These are phyloP conservation scores for Eupeodes luniger DNA, from an alignment of 2,888 invertebrate species.

Conservation along the genomic window DNA sequence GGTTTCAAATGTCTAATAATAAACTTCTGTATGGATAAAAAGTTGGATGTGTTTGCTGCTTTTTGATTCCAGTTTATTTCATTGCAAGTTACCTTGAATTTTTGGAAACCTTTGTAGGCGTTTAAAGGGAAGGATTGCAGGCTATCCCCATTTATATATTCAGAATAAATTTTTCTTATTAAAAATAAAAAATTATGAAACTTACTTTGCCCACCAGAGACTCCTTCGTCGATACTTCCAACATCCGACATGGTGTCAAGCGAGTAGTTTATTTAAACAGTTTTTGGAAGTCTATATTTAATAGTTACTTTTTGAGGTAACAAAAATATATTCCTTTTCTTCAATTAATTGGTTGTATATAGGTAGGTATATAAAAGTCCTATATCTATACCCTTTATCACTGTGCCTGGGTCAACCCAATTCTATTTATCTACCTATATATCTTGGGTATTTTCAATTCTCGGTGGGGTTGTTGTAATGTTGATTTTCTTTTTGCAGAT, in stretches of 20 bases:
- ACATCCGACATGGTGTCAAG: constrained; percentile 88
- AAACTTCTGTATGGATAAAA: background rate
- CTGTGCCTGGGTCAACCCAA: constrained; percentile 34
- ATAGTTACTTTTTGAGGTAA: background rate
- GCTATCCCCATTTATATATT: background rate
- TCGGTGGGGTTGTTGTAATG: constrained; percentile 20
- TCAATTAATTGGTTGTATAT: constrained; percentile 1
- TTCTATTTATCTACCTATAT: constrained; percentile 28
- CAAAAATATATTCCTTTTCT: background rate
- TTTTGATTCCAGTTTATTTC: background rate
- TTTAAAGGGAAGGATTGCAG: background rate
- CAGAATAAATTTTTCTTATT: background rate
- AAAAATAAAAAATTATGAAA: constrained; percentile 77
- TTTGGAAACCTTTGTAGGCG: background rate
- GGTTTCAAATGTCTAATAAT: constrained; percentile 31
- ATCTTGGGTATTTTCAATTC: constrained; percentile 5
- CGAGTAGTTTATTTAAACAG: constrained; percentile 6
- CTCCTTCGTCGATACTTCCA: constrained; percentile 92
- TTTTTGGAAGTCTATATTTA: constrained; percentile 34
- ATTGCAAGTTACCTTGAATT: constrained; percentile 23
- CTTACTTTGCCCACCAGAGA: constrained; percentile 90
- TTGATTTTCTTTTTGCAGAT: background rate
- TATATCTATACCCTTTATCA: constrained; percentile 24
- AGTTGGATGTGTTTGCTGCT: background rate
- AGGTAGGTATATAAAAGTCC: constrained; percentile 9